A percentile compares a stretch with the other conserved stretches of the same genome.
phyloP scores from a whole-genome alignment of 2,113 vertebrate species.

The Panthera uncia region DNA sequence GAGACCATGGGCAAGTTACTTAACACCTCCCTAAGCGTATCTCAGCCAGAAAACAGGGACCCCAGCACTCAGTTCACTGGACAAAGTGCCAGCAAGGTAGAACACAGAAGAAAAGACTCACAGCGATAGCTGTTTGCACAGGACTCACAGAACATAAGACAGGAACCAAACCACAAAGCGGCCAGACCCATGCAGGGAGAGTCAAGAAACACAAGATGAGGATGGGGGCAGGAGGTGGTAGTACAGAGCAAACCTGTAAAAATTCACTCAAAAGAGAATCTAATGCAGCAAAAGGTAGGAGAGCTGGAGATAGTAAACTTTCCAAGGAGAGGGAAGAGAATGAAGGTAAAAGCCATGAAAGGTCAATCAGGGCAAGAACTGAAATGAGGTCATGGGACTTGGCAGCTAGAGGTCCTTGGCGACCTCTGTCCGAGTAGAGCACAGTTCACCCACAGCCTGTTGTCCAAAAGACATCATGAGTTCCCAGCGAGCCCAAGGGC shows the following conservation, averaged over 20 bases:
- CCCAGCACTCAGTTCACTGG: background rate
- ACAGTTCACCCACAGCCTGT: background rate
- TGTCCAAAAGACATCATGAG: background rate
- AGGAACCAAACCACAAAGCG: background rate
- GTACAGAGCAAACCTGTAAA: background rate
- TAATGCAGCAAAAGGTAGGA: accelerated
- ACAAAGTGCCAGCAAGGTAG: accelerated
- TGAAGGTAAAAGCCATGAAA: background rate
- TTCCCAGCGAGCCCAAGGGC: background rate
- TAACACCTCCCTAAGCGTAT: background rate
- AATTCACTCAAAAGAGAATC: background rate
- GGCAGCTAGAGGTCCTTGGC: background rate
- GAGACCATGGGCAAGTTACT: background rate
- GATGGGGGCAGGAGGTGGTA: accelerated
- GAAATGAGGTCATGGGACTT: background rate
- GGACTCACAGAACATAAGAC: background rate
- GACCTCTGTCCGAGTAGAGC: background rate
- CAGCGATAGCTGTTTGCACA: accelerated
- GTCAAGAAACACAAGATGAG: background rate
- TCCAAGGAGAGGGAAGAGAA: background rate
- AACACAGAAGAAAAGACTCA: too few species aligned
- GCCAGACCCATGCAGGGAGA: background rate
- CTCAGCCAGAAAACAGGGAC: background rate
- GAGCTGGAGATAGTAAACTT: accelerated
- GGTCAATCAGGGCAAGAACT: background rate